Percentiles rank a stretch among this genome's conserved stretches.
Evolutionary conservation across 2,888 invertebrate genomes (phyloP).

Genomic region (Cacoxenus indagator): DNA sequence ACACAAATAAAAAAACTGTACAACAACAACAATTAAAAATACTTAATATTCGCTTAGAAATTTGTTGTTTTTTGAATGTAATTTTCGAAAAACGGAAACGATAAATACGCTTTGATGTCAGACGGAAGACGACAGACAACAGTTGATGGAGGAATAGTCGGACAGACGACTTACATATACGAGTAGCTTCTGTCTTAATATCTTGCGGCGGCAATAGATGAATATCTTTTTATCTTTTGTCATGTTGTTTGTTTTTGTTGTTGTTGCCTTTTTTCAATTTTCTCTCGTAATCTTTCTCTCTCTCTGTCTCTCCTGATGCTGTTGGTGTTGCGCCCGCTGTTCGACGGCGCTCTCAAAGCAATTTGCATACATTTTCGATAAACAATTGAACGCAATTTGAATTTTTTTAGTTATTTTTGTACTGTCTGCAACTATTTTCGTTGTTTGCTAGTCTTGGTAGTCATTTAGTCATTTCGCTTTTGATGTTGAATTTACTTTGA

Average conservation of each 20-base stretch:
- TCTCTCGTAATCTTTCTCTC: no score
- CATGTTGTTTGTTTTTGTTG: neutral
- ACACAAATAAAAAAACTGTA: slow-evolving; percentile 23
- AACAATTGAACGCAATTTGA: slow-evolving; percentile 37
- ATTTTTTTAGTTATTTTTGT: neutral
- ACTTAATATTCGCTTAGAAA: slow-evolving; percentile 19
- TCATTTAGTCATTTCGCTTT: neutral
- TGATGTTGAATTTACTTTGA: no score
- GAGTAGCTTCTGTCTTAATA: neutral
- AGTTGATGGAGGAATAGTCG: neutral
- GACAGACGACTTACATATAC: neutral
- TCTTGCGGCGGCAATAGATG: neutral
- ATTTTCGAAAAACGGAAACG: slow-evolving; percentile 45
- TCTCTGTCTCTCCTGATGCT: neutral
- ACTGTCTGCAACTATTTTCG: neutral
- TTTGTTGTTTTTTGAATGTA: neutral
- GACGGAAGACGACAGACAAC: no score
- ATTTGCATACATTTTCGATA: slow-evolving; percentile 48
- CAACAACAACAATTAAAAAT: slow-evolving; percentile 27
- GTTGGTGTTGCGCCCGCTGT: neutral
- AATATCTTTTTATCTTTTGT: neutral
- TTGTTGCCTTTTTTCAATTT: no score
- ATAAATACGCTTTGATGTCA: slow-evolving; percentile 52
- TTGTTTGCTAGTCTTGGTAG: neutral
- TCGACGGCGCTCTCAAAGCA: slow-evolving; percentile 20